Percentiles rank a stretch among this genome's conserved stretches.
phyloP scores from a whole-genome alignment of 2,797 vertebrate species.

The Onychomys arenicola region DNA sequence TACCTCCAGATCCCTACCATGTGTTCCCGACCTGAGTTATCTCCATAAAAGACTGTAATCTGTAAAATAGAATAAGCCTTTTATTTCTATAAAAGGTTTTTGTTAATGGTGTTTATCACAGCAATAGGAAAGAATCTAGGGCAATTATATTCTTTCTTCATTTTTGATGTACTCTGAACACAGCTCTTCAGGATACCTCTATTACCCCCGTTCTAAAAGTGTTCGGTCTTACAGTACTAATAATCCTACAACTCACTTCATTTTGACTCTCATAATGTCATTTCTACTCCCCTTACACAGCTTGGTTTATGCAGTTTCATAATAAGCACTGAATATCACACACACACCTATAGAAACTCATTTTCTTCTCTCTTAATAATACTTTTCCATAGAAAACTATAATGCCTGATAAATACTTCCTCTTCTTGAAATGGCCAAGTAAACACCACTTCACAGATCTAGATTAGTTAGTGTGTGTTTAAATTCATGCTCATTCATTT shows the following conservation, averaged over 20 bases:
- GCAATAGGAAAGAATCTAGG: background rate
- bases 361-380: background rate
- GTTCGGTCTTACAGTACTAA: background rate
- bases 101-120: background rate
- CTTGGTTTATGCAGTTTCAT: background rate
- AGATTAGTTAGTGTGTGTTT: background rate
- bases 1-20: background rate
- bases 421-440: background rate
- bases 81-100: background rate
- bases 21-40: background rate
- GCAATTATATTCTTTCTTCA: background rate
- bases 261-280: background rate
- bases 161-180: background rate
- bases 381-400: background rate
- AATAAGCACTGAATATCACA: background rate
- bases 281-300: background rate
- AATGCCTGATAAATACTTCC: background rate
- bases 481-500: background rate
- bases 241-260: background rate
- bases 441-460: background rate
- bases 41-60: background rate
- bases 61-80: background rate
- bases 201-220: background rate
- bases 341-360: background rate
- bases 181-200: background rate